Percentiles rank a stretch among this genome's conserved stretches.
phyloP scores from a whole-genome alignment of 2,888 invertebrate genomes.

The Pollenia labialis region DNA sequence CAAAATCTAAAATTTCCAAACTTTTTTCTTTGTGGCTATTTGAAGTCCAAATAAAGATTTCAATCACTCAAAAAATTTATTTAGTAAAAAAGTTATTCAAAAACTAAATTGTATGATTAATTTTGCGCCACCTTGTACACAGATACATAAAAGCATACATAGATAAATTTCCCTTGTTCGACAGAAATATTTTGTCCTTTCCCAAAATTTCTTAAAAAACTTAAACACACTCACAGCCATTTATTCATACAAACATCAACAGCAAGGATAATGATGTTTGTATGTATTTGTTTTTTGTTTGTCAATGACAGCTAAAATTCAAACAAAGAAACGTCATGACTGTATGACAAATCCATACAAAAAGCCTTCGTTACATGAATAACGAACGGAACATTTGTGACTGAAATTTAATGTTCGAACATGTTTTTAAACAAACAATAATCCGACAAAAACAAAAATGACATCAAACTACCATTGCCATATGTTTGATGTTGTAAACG shows the following conservation, averaged over 20 bases:
- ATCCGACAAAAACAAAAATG: not conserved
- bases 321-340: slow-evolving; percentile 3
- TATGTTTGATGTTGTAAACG: slow-evolving; percentile 61
- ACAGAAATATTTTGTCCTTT: no score
- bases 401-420: slow-evolving; percentile 23
- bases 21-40: no score
- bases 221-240: slow-evolving; percentile 1
- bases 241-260: not conserved
- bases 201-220: not conserved
- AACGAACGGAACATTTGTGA: not conserved
- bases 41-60: no score
- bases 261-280: slow-evolving; percentile 31
- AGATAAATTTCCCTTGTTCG: no score
- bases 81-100: no score
- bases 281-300: slow-evolving; percentile 13
- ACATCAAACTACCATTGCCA: slow-evolving; percentile 28
- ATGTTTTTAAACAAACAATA: slow-evolving; percentile 28
- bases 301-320: slow-evolving; percentile 38
- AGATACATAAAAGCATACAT: no score
- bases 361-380: not conserved
- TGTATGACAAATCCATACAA: slow-evolving; percentile 13
- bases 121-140: no score
- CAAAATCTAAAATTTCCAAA: no score
- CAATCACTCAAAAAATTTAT: no score
- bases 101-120: no score